Evolutionary conservation across 2,888 invertebrate genomes (phyloP), one percentile per base, ranked within the genome.

Genomic region (Caenorhabditis sp.): DNA sequence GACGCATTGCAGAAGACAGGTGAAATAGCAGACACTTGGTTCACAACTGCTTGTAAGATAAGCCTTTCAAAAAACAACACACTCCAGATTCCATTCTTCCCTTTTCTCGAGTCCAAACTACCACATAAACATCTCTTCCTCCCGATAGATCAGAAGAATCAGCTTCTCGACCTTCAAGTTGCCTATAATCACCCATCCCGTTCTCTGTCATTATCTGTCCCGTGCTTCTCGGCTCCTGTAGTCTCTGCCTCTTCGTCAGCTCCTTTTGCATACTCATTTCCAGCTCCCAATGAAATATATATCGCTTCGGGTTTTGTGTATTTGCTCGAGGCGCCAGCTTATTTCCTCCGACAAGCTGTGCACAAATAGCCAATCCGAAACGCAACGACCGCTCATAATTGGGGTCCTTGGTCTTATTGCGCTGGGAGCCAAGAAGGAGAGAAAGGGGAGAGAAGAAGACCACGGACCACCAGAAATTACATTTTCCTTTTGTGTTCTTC

Each of bases 381-480:
- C 6, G 32, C 40, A 4, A 9, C 40, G 60, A 11, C 40, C 9
- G 11, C 47, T 62, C 44, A 44, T 62, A 62, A 62, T 62, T 62
- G 62, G 47, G 47, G 62, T 62, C 62, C 62, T 47, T 47, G 47
- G 47, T 47, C 62, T 62, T 28, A 47, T 62, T 62, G 26, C 62
- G 47, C 11, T 22, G 9, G n/a, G 2, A 11, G 40, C 6, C 18
- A 56, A 20, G 35, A 28, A 9, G 28, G 51, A 2, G 6, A 37
- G 51, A 35, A n/a, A n/a, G n/a, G n/a, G n/a, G n/a, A n/a, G n/a
- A n/a, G n/a, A n/a, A n/a, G n/a, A n/a, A n/a, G n/a, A n/a, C n/a
- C n/a, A n/a, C n/a, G 13, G 44, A n/a, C 28, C 20, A 22, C 56
- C 28, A 32, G 32, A 35, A 56, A 56, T 13, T 32, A 35, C 56